These are phyloP conservation scores for Sitobion miscanthi DNA, from an alignment of 1,140 invertebrate genomes.

Conservation along the genomic window DNA sequence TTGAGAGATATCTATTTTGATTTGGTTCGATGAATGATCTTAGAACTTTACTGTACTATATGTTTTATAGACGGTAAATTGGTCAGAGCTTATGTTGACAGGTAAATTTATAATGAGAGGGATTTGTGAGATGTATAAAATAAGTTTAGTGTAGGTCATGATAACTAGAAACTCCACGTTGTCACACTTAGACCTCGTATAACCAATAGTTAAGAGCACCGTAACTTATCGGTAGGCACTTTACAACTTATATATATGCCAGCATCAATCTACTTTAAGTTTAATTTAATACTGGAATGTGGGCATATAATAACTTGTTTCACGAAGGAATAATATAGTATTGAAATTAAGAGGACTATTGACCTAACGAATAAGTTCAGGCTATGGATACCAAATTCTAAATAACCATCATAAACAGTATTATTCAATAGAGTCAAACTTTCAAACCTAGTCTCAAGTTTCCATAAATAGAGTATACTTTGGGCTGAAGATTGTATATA, in stretches of 20 bases:
- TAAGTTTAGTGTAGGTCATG: background rate
- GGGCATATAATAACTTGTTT: background rate
- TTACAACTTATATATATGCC: background rate
- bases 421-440: background rate
- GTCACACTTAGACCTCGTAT: background rate
- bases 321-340: background rate
- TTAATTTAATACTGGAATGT: background rate
- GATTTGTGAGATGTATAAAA: background rate
- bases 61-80: background rate
- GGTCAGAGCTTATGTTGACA: background rate
- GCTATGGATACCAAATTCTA: background rate
- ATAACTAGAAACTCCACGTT: background rate
- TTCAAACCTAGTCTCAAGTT: background rate
- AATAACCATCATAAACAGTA: background rate
- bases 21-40: background rate
- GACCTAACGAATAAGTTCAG: background rate
- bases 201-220: background rate
- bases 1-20: background rate
- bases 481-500: background rate
- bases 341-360: background rate
- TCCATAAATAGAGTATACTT: background rate
- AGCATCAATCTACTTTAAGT: background rate
- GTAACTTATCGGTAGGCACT: background rate
- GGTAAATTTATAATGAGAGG: background rate
- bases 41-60: background rate